Base-by-base conservation (phyloP, 1,140 invertebrate genomes). In the Hylyphantes graminicola region DNA sequence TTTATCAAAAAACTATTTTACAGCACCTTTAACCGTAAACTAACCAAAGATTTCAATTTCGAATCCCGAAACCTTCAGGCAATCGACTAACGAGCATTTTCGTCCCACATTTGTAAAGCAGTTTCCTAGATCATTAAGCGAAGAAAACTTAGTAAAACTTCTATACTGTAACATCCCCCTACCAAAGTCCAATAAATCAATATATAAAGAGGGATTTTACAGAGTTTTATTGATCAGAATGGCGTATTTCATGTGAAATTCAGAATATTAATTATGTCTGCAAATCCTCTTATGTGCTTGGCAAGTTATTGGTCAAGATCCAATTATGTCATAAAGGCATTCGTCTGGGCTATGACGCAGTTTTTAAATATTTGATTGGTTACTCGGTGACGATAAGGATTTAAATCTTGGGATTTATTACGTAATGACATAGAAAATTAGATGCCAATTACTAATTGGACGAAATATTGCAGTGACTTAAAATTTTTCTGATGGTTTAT, bases 201-300 rank as follows among this genome's bases (percentile, higher is more conserved):
- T 73, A 57, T 21, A 11, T 12, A 19, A n/a, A 65, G 2, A 17
- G n/a, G 35, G 70, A 17, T 57, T 57, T 21, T 13, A 70, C 2
- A 35, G 70, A 54, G 53, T 15, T 21, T 9, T 57, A 57, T 73
- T 73, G 70, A 73, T 73, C 70, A 53, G 8, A 7, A 35, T 0
- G 70, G 51, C 10, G 54, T 57, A 73, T 73, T 73, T 73, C 51
- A 73, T 51, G 70, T 73, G 53, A 73, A 21, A 73, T 73, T 73
- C 21, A 53, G 51, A 13, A 73, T 55, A 73, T 73, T 73, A 73
- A 73, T 73, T 73, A 57, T 57, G 54, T 12, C 51, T 57, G 70
- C 15, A 70, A 53, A 73, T 54, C 51, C 70, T 73, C 55, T 73
- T 54, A 73, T 73, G 57, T 73, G 19, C 54, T 50, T 15, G 70